Conservation (phyloP, 2,888 invertebrate species). For the Frankliniella intonsa region DNA sequence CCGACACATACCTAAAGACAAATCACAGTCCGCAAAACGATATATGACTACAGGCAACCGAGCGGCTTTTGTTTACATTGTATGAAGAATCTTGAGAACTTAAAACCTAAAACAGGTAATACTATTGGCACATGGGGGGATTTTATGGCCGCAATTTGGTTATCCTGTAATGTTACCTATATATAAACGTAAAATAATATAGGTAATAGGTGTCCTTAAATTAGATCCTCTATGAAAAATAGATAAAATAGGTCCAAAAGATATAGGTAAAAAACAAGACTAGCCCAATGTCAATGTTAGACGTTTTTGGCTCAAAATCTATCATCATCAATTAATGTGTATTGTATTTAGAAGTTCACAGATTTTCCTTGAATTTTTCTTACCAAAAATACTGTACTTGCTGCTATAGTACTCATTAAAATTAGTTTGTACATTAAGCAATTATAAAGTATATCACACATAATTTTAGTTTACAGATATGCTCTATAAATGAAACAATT, state of each 20-base stretch:
- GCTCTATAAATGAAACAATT: neutral
- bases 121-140: slow-evolving; percentile 4
- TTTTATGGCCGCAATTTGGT: neutral
- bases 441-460: slow-evolving; percentile 13
- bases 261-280: neutral
- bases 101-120: neutral
- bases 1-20: neutral
- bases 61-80: neutral
- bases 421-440: slow-evolving; percentile 25
- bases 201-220: neutral
- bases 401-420: neutral
- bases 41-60: neutral
- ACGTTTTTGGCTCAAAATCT: neutral
- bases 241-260: neutral
- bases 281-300: neutral
- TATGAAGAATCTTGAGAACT: neutral
- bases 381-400: neutral
- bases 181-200: neutral
- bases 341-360: neutral
- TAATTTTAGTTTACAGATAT: neutral
- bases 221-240: neutral
- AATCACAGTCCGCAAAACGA: slow-evolving; percentile 13
- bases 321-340: neutral
- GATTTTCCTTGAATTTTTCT: neutral
- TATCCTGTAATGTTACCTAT: neutral